phyloP scores from a whole-genome alignment of 2,888 invertebrate genomes.

The Campoplex nolae region DNA sequence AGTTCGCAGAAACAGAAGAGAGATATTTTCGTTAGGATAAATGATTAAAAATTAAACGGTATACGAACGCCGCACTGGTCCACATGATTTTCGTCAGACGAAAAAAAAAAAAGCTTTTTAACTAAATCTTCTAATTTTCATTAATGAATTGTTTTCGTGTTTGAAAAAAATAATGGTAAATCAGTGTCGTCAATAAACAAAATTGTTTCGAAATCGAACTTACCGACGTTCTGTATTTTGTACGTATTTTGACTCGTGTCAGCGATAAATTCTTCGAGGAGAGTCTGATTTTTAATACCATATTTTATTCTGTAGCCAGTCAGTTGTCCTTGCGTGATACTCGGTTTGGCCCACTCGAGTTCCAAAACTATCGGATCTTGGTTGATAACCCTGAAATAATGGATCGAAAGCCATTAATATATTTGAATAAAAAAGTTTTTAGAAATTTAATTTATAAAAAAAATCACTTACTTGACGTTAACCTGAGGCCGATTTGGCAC shows the following conservation, averaged over 20 bases:
- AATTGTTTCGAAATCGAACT: constrained; percentile 43
- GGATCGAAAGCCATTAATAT: background rate
- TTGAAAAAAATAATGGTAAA: background rate
- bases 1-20: background rate
- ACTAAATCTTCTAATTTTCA: too few species aligned
- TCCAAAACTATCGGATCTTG: constrained; percentile 95
- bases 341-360: constrained; percentile 96
- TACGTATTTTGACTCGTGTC: constrained; percentile 89
- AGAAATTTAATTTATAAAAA: background rate
- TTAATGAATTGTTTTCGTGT: too few species aligned
- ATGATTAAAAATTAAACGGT: background rate
- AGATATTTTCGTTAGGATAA: background rate
- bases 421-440: background rate
- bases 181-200: background rate
- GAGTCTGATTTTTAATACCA: constrained; percentile 93
- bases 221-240: constrained; percentile 90
- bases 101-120: background rate
- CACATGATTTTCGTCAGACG: background rate
- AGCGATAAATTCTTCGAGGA: constrained; percentile 90
- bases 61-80: background rate
- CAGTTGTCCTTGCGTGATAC: constrained; percentile 95
- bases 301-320: constrained; percentile 94
- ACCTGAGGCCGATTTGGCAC: constrained; percentile 94
- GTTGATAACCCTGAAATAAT: constrained; percentile 89
- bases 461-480: constrained; percentile 89